phyloP scores from a whole-genome alignment of 2,888 invertebrate genomes.

The Allolobophora icterica region DNA sequence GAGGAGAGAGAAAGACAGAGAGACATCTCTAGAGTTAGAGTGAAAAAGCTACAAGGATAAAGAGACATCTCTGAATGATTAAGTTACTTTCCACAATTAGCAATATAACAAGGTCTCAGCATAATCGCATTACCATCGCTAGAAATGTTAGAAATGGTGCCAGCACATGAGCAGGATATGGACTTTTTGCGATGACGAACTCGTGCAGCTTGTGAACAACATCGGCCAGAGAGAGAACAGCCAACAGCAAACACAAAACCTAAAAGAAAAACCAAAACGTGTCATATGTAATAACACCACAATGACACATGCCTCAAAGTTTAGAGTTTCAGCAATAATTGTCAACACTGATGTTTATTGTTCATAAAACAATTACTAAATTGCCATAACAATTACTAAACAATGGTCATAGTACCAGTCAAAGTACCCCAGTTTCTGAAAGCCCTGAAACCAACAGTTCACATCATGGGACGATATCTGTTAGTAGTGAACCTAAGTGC shows the following conservation, averaged over 20 bases:
- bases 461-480: background rate
- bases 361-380: background rate
- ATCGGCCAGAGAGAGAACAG: background rate
- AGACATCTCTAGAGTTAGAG: background rate
- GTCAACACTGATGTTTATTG: background rate
- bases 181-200: background rate
- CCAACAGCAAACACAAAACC: constrained; percentile 5
- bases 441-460: background rate
- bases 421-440: background rate
- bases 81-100: background rate
- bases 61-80: background rate
- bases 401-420: background rate
- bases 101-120: background rate
- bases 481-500: no score
- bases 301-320: background rate
- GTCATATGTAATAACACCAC: background rate
- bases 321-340: background rate
- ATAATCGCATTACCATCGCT: constrained; percentile 20
- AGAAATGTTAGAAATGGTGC: constrained; percentile 19
- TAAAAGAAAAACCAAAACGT: background rate
- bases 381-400: background rate
- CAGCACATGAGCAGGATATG: constrained; percentile 24
- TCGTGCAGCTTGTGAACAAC: background rate
- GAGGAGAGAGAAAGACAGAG: background rate
- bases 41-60: background rate